These are phyloP conservation scores for Trichogramma evanescens DNA, from an alignment of 2,888 invertebrate species.

Conservation along the genomic window DNA sequence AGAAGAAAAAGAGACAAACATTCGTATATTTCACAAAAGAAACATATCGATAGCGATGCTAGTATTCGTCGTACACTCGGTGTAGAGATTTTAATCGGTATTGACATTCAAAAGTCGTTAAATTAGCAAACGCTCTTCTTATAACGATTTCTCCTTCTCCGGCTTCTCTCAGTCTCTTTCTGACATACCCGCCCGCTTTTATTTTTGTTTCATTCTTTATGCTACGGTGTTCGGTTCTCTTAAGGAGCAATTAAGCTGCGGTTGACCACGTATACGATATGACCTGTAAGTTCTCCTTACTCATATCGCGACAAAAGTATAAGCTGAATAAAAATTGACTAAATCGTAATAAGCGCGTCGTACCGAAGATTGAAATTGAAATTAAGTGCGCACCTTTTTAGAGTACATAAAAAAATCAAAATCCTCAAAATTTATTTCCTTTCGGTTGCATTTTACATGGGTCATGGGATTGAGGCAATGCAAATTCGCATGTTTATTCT, in stretches of 20 bases:
- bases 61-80: background rate
- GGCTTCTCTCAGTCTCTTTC: background rate
- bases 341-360: too few relatives aligned
- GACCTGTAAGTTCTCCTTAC: slow-evolving; percentile 41
- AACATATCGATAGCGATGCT: background rate
- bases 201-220: slow-evolving; percentile 1
- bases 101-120: slow-evolving; percentile 24
- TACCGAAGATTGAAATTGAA: too few relatives aligned
- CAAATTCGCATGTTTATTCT: too few relatives aligned
- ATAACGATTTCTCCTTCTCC: background rate
- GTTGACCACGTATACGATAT: slow-evolving; percentile 47
- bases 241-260: slow-evolving; percentile 33
- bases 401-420: too few relatives aligned
- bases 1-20: background rate
- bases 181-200: background rate
- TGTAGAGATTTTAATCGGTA: slow-evolving; percentile 22
- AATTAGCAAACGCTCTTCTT: slow-evolving; percentile 14
- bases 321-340: too few relatives aligned
- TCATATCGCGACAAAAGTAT: slow-evolving; percentile 9
- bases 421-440: too few relatives aligned
- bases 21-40: background rate
- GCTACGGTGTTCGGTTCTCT: slow-evolving; percentile 9
- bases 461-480: too few relatives aligned
- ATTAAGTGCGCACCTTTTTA: too few relatives aligned
- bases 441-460: too few relatives aligned